phyloP scores from a whole-genome alignment of 2,113 vertebrate species.

The Labeo catla region DNA sequence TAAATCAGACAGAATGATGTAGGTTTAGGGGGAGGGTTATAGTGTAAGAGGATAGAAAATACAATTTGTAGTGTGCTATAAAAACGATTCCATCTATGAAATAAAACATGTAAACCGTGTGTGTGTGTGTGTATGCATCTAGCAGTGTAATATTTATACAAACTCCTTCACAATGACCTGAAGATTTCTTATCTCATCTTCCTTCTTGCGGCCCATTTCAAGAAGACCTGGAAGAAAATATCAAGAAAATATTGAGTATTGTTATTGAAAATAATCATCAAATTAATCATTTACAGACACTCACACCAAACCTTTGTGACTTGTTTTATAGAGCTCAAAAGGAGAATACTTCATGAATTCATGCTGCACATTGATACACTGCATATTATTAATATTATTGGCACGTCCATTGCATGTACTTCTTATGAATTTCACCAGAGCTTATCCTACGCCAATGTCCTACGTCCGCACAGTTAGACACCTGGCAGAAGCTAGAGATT shows the following conservation, averaged over 20 bases:
- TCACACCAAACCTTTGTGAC: background rate
- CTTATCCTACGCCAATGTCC: too few species aligned
- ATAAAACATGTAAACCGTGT: background rate
- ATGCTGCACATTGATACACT: background rate
- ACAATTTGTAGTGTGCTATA: background rate
- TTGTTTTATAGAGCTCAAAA: background rate
- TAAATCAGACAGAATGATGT: background rate
- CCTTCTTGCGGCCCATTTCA: slow-evolving; percentile 82
- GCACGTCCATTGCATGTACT: too few species aligned
- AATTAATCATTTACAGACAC: background rate
- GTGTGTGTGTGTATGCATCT: background rate
- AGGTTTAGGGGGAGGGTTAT: background rate
- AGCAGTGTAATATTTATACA: background rate
- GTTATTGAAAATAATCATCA: background rate
- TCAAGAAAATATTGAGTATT: background rate
- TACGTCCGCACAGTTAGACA: too few species aligned
- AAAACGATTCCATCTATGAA: background rate
- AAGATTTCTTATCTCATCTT: slow-evolving; percentile 86
- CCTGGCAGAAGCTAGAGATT: too few species aligned
- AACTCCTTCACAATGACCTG: slow-evolving; percentile 76
- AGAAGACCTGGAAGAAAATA: slow-evolving; percentile 79
- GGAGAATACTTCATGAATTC: background rate
- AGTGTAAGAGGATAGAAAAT: background rate
- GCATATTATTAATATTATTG: background rate
- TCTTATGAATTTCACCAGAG: too few species aligned